Conservation (phyloP, 2,113 vertebrate genomes). For the Leuciscus idus region DNA sequence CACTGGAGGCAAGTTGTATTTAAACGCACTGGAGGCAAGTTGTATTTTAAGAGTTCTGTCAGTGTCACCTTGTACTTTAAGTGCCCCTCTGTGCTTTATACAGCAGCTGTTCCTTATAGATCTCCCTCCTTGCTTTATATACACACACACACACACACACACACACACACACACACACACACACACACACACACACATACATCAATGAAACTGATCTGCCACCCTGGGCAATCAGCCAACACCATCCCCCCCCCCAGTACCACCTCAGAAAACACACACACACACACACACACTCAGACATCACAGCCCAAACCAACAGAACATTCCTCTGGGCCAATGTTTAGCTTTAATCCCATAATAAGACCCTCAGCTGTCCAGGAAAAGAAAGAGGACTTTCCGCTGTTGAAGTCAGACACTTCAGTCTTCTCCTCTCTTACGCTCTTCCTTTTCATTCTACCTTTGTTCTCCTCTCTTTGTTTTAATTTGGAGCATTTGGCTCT, state of each 20-base stretch:
- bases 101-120: slow-evolving; percentile 55
- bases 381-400: slow-evolving; percentile 79
- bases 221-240: slow-evolving; percentile 52
- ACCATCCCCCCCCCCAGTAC: slow-evolving; percentile 15
- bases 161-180: slow-evolving; percentile 47
- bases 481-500: slow-evolving; percentile 26
- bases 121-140: slow-evolving; percentile 3
- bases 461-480: slow-evolving; percentile 57
- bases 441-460: slow-evolving; percentile 55
- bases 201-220: slow-evolving; percentile 55
- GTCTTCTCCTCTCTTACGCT: slow-evolving; percentile 36
- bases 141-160: slow-evolving; percentile 43
- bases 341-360: slow-evolving; percentile 84
- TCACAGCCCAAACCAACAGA: slow-evolving; percentile 43
- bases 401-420: slow-evolving; percentile 74
- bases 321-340: slow-evolving; percentile 71
- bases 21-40: slow-evolving; percentile 29
- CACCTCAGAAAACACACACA: slow-evolving; percentile 40
- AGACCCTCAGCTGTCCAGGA: slow-evolving; percentile 81
- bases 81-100: slow-evolving; percentile 41
- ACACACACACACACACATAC: slow-evolving; percentile 46
- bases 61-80: slow-evolving; percentile 41
- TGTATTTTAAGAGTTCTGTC: slow-evolving; percentile 49
- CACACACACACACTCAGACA: slow-evolving; percentile 43
- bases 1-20: slow-evolving; percentile 37